phyloP scores from a whole-genome alignment of 2,888 invertebrate genomes.

The Cerastoderma edule region DNA sequence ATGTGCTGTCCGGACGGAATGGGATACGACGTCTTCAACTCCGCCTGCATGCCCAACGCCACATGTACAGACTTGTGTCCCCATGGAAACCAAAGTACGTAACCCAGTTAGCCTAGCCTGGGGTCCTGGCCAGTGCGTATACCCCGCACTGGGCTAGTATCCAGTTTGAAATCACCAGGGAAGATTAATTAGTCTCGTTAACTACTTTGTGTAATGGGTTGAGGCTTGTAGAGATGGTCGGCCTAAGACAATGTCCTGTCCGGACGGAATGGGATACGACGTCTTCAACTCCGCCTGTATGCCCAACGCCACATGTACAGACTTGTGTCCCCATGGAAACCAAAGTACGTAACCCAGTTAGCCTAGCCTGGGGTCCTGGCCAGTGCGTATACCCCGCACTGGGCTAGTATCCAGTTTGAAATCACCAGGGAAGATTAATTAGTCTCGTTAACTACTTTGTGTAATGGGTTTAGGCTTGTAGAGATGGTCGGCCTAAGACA shows the following conservation, averaged over 20 bases:
- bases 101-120: too few relatives aligned
- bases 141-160: too few relatives aligned
- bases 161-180: too few relatives aligned
- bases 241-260: conserved; percentile 49
- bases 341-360: conserved; percentile 4
- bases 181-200: too few relatives aligned
- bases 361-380: too few relatives aligned
- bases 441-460: too few relatives aligned
- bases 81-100: conserved; percentile 16
- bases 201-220: too few relatives aligned
- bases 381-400: too few relatives aligned
- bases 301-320: conserved; percentile 21
- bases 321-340: conserved; percentile 37
- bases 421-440: too few relatives aligned
- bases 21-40: conserved; percentile 36
- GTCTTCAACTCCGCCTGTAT: conserved; percentile 29
- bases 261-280: conserved; percentile 37
- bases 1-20: conserved; percentile 40
- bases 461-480: too few relatives aligned
- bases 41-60: conserved; percentile 21
- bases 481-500: conserved; percentile 35
- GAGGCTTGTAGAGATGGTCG: conserved; percentile 33
- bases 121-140: too few relatives aligned
- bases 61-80: conserved; percentile 42
- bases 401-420: too few relatives aligned